Evolutionary conservation across 2,113 vertebrate species (phyloP).

Genomic region (Axis porcinus): DNA sequence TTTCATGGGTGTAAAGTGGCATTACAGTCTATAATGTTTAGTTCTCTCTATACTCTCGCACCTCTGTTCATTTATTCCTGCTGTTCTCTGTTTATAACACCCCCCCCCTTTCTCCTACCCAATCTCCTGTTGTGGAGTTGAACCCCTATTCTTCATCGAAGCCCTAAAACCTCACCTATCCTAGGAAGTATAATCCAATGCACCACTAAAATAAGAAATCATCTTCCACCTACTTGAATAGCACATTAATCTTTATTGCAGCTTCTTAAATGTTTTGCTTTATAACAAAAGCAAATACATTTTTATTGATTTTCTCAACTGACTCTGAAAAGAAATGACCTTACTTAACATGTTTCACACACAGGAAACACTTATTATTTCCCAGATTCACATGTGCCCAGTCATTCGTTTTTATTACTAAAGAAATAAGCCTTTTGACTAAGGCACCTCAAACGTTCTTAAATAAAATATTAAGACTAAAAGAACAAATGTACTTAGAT

Average conservation of each 20-base stretch:
- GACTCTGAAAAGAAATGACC: not conserved
- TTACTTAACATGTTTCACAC: not conserved
- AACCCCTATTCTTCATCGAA: not conserved
- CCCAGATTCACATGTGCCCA: not conserved
- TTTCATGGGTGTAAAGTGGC: not conserved
- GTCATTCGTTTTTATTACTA: not conserved
- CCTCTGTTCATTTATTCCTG: not conserved
- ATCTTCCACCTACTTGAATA: not conserved
- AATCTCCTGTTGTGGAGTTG: not conserved
- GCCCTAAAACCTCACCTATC: not conserved
- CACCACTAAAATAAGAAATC: not conserved
- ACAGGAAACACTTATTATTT: not conserved
- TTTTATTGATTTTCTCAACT: not conserved
- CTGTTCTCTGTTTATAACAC: not conserved
- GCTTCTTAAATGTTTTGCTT: not conserved
- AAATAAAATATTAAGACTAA: not conserved
- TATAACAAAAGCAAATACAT: not conserved
- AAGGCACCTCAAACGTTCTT: not conserved
- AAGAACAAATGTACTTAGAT: not conserved
- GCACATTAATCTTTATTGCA: not conserved
- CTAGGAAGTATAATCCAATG: not conserved
- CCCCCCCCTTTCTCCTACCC: not conserved
- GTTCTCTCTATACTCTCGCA: not conserved
- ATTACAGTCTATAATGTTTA: not conserved
- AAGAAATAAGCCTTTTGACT: not conserved